Percentiles rank a stretch among this genome's conserved stretches.
Evolutionary conservation across 1,140 invertebrate genomes (phyloP).

Genomic region (Microplitis mediator): DNA sequence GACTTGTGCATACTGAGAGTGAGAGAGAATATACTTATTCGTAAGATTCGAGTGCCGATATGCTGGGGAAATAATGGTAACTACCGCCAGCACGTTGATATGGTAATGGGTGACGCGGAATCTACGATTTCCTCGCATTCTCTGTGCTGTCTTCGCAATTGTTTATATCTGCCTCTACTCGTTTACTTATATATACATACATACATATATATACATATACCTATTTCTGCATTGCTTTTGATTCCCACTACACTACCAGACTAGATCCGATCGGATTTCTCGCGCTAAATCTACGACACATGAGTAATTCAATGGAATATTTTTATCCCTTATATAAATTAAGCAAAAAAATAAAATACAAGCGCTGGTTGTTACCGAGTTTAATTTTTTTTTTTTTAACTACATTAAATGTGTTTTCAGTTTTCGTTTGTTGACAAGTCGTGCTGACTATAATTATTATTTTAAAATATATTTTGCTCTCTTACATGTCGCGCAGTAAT

Average conservation of each 20-base stretch:
- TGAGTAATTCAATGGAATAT: background rate
- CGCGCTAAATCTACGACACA: background rate
- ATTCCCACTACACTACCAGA: background rate
- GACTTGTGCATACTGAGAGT: too few species aligned
- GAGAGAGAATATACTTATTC: background rate
- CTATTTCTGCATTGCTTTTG: background rate
- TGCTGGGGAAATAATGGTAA: slow-evolving; percentile 31
- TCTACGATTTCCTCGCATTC: slow-evolving; percentile 22
- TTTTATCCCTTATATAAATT: background rate
- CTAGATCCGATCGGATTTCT: slow-evolving; percentile 11
- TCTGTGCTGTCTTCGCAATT: slow-evolving; percentile 9
- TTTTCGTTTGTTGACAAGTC: too few species aligned
- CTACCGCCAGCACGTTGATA: slow-evolving; percentile 26
- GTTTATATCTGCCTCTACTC: background rate
- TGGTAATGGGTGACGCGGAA: slow-evolving; percentile 30
- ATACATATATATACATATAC: background rate
- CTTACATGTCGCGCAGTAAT: too few species aligned
- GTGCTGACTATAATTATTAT: too few species aligned
- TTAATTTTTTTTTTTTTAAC: too few species aligned
- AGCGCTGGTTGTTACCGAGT: too few species aligned
- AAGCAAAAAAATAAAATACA: background rate
- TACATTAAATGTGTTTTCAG: too few species aligned
- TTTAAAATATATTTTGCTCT: too few species aligned
- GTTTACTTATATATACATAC: too few species aligned
- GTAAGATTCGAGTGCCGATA: slow-evolving; percentile 15